These are phyloP conservation scores for Addax nasomaculatus DNA, from an alignment of 2,113 vertebrate species.

Conservation along the genomic window DNA sequence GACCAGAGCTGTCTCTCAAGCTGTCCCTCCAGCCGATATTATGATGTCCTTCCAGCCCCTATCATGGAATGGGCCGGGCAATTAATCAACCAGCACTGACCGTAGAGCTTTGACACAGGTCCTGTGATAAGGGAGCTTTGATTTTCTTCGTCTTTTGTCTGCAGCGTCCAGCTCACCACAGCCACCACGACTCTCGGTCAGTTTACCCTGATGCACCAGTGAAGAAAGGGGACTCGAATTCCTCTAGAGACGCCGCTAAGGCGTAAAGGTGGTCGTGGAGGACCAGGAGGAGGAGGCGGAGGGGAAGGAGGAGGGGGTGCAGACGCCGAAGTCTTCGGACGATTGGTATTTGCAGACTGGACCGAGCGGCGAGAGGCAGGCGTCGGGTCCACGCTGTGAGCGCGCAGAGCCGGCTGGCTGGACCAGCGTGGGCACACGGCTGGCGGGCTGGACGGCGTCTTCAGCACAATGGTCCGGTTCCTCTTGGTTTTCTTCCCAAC, in stretches of 20 bases:
- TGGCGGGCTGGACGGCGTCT: constrained; percentile 78
- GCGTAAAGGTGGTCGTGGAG: constrained; percentile 8
- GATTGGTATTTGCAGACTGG: not conserved
- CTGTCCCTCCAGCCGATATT: not conserved
- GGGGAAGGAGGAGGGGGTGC: not conserved
- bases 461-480: constrained; percentile 87
- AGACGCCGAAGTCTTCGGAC: not conserved
- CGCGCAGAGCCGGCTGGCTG: constrained; percentile 59
- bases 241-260: constrained; percentile 32
- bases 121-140: constrained; percentile 22
- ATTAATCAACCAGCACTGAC: not conserved
- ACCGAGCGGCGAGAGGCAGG: not conserved
- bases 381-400: not conserved
- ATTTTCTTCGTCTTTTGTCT: constrained; percentile 21
- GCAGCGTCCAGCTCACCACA: constrained; percentile 50
- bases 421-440: constrained; percentile 59
- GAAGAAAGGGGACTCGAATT: constrained; percentile 63
- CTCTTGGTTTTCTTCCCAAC: constrained; percentile 82
- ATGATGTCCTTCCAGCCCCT: not conserved
- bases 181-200: constrained; percentile 51
- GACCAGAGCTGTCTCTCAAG: not conserved
- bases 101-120: constrained; percentile 44
- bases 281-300: not conserved
- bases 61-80: not conserved
- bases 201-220: constrained; percentile 37